These are phyloP conservation scores for Orgyia antiqua DNA, from an alignment of 2,888 invertebrate genomes.

Conservation along the genomic window DNA sequence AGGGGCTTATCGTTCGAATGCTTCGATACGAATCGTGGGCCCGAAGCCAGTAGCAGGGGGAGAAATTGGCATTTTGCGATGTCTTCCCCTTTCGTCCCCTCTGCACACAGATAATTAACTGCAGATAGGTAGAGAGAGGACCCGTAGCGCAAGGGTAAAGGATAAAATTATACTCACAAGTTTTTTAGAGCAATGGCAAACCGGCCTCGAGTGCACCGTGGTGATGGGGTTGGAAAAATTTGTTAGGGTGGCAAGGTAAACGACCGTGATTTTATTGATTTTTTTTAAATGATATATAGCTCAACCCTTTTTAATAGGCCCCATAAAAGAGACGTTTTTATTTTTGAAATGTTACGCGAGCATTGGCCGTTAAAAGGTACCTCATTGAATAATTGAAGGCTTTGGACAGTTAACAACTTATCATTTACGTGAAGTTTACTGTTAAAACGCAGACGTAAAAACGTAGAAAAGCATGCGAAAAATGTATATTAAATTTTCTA, in stretches of 20 bases:
- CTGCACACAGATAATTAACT: conserved; percentile 70
- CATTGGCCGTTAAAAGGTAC: background rate
- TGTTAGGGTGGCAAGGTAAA: conserved; percentile 66
- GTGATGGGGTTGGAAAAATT: conserved; percentile 66
- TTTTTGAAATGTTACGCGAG: background rate
- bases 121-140: conserved; percentile 66
- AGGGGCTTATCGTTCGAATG: conserved; percentile 52
- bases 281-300: conserved; percentile 57
- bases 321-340: no score
- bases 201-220: conserved; percentile 41
- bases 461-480: no score
- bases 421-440: no score
- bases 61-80: conserved; percentile 57
- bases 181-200: conserved; percentile 59
- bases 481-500: no score
- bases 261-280: conserved; percentile 70
- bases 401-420: no score
- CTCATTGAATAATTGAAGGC: no score
- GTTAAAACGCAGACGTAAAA: no score
- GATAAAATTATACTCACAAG: conserved; percentile 68
- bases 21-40: conserved; percentile 47
- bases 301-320: conserved; percentile 11
- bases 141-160: conserved; percentile 42
- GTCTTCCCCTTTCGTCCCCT: conserved; percentile 56
- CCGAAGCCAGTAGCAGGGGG: conserved; percentile 42